Base-by-base conservation (phyloP, 1,140 invertebrate species). In the Nasonia vitripennis region DNA sequence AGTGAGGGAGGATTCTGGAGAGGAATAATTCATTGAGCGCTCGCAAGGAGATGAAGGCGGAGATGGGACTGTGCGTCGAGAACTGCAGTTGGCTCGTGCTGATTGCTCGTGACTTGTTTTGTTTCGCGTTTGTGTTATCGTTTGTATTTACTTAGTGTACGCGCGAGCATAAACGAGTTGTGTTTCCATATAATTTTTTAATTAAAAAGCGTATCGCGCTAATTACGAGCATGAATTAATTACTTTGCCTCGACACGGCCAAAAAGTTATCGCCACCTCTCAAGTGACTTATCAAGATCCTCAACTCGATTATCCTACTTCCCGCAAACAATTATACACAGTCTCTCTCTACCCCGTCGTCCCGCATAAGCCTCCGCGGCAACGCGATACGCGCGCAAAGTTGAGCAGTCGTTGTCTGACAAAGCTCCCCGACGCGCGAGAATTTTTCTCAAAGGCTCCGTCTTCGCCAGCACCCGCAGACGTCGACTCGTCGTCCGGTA, bases 361-460 rank as follows among this genome's bases (percentile, higher is more conserved):
- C 55, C 55, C 55, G 55, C 55, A 62, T 62, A 62, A 62, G 17
- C 6, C 55, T n/a, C 55, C 2, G 55, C 6, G 20, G 55, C 17
- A 62, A 62, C 20, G 55, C 55, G 55, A 62, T 62, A 62, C 55
- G 17, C 55, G 55, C 6, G 55, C 17, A 20, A 62, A 62, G 55
- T 62, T 62, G 17, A 62, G 55, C 55, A 62, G 20, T 62, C 17
- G 20, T 62, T 20, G 41, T 45, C 41, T 10, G 41, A 62, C 55
- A 62, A 62, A 62, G 55, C 55, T n/a, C n/a, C 55, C 17, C 55
- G 41, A 45, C 17, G 14, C 17, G 55, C 6, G 31, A 2, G 20
- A 41, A 75, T 75, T 75, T 75, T 75, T 75, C 74, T 78, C 27
- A 78, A 78, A 78, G n/a, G 75, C 48, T 87, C 74, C 87, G 17